Conservation (phyloP, 2,888 invertebrate genomes). For the Steinernema scapterisci region DNA sequence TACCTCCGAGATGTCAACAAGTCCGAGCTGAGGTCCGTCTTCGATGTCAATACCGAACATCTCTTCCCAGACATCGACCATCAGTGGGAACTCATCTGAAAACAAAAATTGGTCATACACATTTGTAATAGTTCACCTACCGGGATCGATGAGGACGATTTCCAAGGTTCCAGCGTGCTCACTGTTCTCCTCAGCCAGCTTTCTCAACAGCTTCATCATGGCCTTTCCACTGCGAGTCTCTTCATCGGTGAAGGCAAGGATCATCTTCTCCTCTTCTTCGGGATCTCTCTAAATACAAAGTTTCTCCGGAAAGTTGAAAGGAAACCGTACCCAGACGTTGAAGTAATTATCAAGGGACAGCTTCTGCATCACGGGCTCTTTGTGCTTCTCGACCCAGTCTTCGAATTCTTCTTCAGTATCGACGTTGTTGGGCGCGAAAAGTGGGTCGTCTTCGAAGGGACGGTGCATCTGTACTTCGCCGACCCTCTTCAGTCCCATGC, state of each 20-base stretch:
- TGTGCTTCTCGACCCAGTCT: slow-evolving; percentile 68
- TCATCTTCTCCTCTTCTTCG: slow-evolving; percentile 66
- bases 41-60: slow-evolving; percentile 69
- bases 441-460: slow-evolving; percentile 67
- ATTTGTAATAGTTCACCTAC: slow-evolving; percentile 36
- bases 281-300: slow-evolving; percentile 57
- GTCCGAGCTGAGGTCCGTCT: slow-evolving; percentile 67
- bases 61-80: slow-evolving; percentile 68
- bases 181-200: slow-evolving; percentile 66
- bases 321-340: slow-evolving; percentile 64
- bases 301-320: neutral
- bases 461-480: slow-evolving; percentile 67
- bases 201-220: slow-evolving; percentile 64
- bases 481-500: slow-evolving; percentile 64
- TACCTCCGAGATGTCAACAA: slow-evolving; percentile 67
- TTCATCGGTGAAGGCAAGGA: slow-evolving; percentile 67
- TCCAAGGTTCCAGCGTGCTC: slow-evolving; percentile 67
- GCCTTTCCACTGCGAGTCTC: slow-evolving; percentile 66
- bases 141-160: slow-evolving; percentile 67
- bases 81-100: slow-evolving; percentile 67
- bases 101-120: too few relatives aligned
- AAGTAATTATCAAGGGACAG: slow-evolving; percentile 66
- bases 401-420: slow-evolving; percentile 68
- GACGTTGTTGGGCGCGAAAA: slow-evolving; percentile 61
- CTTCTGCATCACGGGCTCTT: slow-evolving; percentile 68